These are phyloP conservation scores for Barnardius zonarius DNA, from an alignment of 2,113 vertebrate species.

Conservation along the genomic window DNA sequence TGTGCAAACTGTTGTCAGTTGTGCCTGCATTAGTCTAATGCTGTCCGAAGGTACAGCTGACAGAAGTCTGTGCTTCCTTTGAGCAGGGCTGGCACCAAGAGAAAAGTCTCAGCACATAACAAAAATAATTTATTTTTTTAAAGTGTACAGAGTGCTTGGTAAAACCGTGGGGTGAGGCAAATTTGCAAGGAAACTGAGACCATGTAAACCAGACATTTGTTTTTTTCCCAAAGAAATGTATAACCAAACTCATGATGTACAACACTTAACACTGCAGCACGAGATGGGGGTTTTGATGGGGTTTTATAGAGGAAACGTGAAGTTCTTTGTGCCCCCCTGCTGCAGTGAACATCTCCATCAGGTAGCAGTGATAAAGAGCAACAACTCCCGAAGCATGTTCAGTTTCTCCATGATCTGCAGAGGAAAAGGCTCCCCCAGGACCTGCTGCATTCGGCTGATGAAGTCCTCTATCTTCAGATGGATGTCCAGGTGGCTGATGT, in stretches of 20 bases:
- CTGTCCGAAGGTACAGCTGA: not conserved
- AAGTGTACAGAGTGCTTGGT: conserved; percentile 20
- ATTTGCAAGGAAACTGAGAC: not conserved
- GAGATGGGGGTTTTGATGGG: not conserved
- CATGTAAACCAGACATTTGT: not conserved
- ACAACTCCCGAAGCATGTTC: conserved; percentile 71
- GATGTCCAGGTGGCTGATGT: conserved; percentile 71
- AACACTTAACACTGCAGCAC: not conserved
- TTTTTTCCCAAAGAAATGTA: not conserved
- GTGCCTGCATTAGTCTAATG: not conserved
- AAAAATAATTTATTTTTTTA: conserved; percentile 73
- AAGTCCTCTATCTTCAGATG: conserved; percentile 75
- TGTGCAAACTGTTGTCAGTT: not conserved
- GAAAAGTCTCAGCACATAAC: not conserved
- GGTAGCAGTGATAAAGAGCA: conserved; percentile 28
- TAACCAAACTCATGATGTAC: not conserved
- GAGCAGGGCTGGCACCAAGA: not conserved
- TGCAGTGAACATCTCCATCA: not conserved
- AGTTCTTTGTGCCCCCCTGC: not conserved
- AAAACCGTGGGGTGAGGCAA: not conserved
- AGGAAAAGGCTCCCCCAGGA: conserved; percentile 76
- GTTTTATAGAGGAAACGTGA: not conserved
- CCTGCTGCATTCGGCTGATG: conserved; percentile 64
- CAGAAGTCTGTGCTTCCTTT: not conserved
- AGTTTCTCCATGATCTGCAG: conserved; percentile 79